phyloP scores from a whole-genome alignment of 2,113 vertebrate genomes.

The Solea senegalensis region DNA sequence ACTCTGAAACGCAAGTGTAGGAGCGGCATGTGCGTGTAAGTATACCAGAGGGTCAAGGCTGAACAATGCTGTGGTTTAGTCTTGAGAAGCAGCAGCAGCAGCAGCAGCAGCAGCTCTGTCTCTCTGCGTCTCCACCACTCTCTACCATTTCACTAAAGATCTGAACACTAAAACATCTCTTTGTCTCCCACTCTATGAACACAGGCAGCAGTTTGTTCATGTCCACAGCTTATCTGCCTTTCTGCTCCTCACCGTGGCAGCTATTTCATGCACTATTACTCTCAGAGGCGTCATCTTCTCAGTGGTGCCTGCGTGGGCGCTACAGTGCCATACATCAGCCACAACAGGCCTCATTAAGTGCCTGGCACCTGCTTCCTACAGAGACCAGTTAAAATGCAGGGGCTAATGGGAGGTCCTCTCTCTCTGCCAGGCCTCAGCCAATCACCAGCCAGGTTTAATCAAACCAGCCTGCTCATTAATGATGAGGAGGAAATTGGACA shows the following conservation, averaged over 20 bases:
- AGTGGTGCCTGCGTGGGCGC: slow-evolving; percentile 5
- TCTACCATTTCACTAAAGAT: too few relatives aligned
- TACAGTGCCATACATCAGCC: slow-evolving; percentile 73
- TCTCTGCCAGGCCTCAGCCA: slow-evolving; percentile 61
- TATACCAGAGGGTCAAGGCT: too few relatives aligned
- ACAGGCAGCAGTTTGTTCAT: not conserved
- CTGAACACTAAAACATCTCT: too few relatives aligned
- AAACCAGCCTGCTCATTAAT: slow-evolving; percentile 32
- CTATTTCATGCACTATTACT: slow-evolving; percentile 55
- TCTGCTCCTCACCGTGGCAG: slow-evolving; percentile 11
- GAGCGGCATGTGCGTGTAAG: too few relatives aligned
- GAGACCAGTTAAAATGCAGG: slow-evolving; percentile 74
- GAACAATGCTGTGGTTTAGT: too few relatives aligned
- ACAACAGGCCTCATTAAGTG: slow-evolving; percentile 78
- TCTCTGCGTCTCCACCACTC: too few relatives aligned
- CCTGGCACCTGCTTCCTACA: slow-evolving; percentile 70
- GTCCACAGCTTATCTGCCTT: not conserved
- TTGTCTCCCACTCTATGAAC: not conserved
- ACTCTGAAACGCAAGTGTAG: too few relatives aligned
- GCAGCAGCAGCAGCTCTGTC: too few relatives aligned
- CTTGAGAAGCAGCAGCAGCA: too few relatives aligned
- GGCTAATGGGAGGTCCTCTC: slow-evolving; percentile 58
- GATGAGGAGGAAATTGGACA: slow-evolving; percentile 22
- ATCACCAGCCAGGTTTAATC: slow-evolving; percentile 57
- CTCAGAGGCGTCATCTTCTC: slow-evolving; percentile 7